Conservation (phyloP, 2,888 invertebrate genomes). For the Acleris emargana region DNA sequence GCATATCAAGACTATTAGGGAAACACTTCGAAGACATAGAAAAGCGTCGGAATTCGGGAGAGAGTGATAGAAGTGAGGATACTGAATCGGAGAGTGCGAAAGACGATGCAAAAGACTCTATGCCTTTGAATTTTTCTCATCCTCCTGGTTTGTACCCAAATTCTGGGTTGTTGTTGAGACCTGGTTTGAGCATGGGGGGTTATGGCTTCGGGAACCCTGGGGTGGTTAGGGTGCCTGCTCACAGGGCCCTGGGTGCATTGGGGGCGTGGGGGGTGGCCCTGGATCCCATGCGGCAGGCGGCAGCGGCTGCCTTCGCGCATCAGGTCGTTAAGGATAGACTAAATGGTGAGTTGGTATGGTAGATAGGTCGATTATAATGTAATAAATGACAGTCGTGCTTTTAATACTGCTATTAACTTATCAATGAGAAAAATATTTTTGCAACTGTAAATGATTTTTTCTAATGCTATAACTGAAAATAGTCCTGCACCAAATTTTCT, state of each 20-base stretch:
- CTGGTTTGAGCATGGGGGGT: constrained; percentile 78
- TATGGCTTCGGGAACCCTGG: constrained; percentile 87
- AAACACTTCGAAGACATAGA: constrained; percentile 88
- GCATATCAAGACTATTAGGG: constrained; percentile 91
- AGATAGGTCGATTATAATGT: too few species aligned
- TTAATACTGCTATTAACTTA: too few species aligned
- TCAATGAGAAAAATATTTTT: too few species aligned
- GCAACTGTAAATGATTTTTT: too few species aligned
- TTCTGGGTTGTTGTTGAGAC: constrained; percentile 70
- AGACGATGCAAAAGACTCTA: constrained; percentile 70
- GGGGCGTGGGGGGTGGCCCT: constrained; percentile 85
- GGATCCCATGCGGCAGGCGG: constrained; percentile 86
- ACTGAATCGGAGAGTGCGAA: constrained; percentile 80
- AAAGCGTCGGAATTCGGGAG: constrained; percentile 76
- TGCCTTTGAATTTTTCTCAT: constrained; percentile 73
- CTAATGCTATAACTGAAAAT: too few species aligned
- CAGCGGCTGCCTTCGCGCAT: constrained; percentile 89
- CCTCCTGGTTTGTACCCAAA: constrained; percentile 72
- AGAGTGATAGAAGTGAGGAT: constrained; percentile 80
- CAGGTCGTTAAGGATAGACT: constrained; percentile 93
- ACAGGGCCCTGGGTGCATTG: constrained; percentile 84
- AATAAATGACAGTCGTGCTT: too few species aligned
- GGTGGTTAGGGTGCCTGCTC: constrained; percentile 92
- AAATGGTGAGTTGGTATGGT: constrained; percentile 85
- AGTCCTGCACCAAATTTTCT: too few species aligned